These are phyloP conservation scores for Bombus difficillimus DNA, from an alignment of 1,140 invertebrate genomes.

Conservation along the genomic window DNA sequence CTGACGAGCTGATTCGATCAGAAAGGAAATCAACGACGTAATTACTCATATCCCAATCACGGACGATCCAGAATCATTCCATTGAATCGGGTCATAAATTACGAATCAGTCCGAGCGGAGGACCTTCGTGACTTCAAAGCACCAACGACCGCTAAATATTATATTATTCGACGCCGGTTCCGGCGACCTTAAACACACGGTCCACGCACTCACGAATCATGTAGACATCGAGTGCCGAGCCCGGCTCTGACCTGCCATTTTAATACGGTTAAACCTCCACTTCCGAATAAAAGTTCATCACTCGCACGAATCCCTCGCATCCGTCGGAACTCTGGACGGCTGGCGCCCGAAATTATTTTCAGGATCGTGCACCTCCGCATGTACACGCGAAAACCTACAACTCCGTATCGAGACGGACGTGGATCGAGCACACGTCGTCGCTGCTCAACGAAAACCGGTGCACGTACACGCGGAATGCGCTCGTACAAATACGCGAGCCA, in stretches of 20 bases:
- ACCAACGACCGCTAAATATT: slow-evolving; percentile 60
- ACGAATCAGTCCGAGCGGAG: slow-evolving; percentile 17
- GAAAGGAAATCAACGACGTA: slow-evolving; percentile 18
- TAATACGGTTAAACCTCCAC: slow-evolving; percentile 74
- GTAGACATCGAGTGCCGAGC: not conserved
- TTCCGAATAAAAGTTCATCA: slow-evolving; percentile 72
- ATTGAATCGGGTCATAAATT: slow-evolving; percentile 44
- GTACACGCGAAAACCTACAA: not conserved
- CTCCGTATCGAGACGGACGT: not conserved
- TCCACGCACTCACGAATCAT: slow-evolving; percentile 46
- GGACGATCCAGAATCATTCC: slow-evolving; percentile 36
- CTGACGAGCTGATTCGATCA: not conserved
- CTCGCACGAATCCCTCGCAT: slow-evolving; percentile 59
- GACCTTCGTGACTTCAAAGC: slow-evolving; percentile 60
- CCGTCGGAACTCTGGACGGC: slow-evolving; percentile 75
- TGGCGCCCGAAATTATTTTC: slow-evolving; percentile 71
- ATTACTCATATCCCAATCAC: slow-evolving; percentile 50
- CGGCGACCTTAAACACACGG: slow-evolving; percentile 62
- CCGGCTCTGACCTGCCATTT: slow-evolving; percentile 59
- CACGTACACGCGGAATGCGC: slow-evolving; percentile 26
- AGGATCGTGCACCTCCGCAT: not conserved
- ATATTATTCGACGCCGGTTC: slow-evolving; percentile 66
- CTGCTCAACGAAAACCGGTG: slow-evolving; percentile 1
- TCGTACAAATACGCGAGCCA: not conserved
- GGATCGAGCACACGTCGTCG: not conserved